Percentiles rank a stretch among this genome's conserved stretches.
phyloP scores from a whole-genome alignment of 2,113 vertebrate genomes.

The Andinoacara biseriatus region DNA sequence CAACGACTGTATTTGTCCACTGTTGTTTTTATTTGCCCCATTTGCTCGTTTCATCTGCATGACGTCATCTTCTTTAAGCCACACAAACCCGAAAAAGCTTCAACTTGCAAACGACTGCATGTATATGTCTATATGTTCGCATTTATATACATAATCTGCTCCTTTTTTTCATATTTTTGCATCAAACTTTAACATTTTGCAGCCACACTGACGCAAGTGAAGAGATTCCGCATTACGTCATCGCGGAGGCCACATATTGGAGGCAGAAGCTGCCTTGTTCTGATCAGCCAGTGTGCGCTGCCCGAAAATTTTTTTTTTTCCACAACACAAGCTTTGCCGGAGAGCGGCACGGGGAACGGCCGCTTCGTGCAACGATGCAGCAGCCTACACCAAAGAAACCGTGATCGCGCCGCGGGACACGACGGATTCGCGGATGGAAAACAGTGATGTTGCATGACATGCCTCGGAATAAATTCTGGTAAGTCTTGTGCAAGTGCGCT shows the following conservation, averaged over 20 bases:
- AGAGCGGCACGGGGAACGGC: conserved; percentile 47
- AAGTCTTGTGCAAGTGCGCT: conserved; percentile 80
- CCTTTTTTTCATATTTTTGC: background rate
- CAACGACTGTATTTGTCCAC: background rate
- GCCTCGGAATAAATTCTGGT: conserved; percentile 77
- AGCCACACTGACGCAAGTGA: conserved; percentile 64
- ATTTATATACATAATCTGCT: background rate
- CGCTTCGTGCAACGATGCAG: conserved; percentile 59
- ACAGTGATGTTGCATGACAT: conserved; percentile 70
- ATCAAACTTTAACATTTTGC: conserved; percentile 41
- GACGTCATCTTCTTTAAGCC: conserved; percentile 29
- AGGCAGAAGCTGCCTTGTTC: conserved; percentile 66
- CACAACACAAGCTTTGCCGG: conserved; percentile 62
- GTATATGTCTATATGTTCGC: background rate
- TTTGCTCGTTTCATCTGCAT: conserved; percentile 12
- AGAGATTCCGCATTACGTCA: conserved; percentile 85
- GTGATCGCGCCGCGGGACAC: conserved; percentile 49
- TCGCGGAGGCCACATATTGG: conserved; percentile 69
- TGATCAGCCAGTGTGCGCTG: conserved; percentile 70
- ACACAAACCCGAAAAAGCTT: background rate
- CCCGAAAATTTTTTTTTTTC: conserved; percentile 64
- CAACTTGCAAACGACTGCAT: background rate
- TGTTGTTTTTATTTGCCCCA: background rate
- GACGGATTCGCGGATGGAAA: conserved; percentile 54
- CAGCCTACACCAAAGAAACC: conserved; percentile 45